Evolutionary conservation across 2,113 vertebrate species (phyloP).

Genomic region (Gobio gobio): DNA sequence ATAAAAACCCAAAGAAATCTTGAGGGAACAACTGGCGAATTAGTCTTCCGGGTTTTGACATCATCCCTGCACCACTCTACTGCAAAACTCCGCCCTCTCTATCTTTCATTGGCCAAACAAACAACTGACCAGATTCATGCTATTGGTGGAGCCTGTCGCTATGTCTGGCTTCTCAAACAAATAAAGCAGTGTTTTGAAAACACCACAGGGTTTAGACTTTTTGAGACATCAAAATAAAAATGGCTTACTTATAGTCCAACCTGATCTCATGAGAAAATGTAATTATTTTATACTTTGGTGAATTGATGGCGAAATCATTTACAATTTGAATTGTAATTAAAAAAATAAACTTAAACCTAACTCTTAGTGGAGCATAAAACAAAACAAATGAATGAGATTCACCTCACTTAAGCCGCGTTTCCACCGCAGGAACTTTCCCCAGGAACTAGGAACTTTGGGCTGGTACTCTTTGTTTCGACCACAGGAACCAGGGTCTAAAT

Average conservation of each 20-base stretch:
- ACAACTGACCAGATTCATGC: neutral
- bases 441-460: too few relatives aligned
- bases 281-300: neutral
- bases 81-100: neutral
- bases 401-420: too few relatives aligned
- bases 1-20: too few relatives aligned
- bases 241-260: neutral
- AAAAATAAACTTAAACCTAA: neutral
- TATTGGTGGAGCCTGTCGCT: neutral
- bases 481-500: too few relatives aligned
- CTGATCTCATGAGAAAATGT: neutral
- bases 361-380: neutral
- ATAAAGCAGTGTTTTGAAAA: neutral
- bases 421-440: too few relatives aligned
- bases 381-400: neutral
- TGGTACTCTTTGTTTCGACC: too few relatives aligned
- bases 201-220: neutral
- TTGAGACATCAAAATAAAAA: neutral
- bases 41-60: too few relatives aligned
- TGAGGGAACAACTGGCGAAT: too few relatives aligned
- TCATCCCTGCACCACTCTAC: too few relatives aligned
- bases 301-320: neutral
- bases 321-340: neutral
- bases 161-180: neutral
- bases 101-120: neutral